These are phyloP conservation scores for Tetanocera ferruginea DNA, from an alignment of 2,888 invertebrate genomes.

Conservation along the genomic window DNA sequence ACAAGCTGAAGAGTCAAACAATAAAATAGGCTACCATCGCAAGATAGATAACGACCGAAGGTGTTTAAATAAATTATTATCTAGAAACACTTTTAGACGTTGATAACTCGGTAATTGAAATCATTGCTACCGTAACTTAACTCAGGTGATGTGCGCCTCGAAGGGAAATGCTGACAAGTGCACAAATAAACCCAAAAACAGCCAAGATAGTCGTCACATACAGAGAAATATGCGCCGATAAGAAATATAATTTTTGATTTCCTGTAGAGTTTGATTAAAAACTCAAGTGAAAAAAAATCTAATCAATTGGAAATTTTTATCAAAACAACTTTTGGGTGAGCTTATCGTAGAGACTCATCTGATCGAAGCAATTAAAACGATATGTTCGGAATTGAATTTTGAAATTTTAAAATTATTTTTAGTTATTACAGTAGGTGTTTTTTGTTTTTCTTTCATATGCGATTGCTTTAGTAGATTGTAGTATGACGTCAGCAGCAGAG, in stretches of 20 bases:
- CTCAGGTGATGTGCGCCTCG: not conserved
- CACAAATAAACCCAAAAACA: not conserved
- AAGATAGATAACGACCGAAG: constrained; percentile 18
- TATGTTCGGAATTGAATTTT: not conserved
- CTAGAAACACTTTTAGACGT: constrained; percentile 11
- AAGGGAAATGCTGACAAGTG: constrained; percentile 6
- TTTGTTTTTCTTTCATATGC: not conserved
- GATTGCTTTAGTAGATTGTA: not conserved
- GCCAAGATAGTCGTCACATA: not conserved
- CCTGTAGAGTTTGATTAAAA: constrained; percentile 31
- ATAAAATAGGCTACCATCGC: constrained; percentile 13
- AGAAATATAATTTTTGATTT: constrained; percentile 31
- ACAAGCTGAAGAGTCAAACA: not conserved
- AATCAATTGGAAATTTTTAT: constrained; percentile 24
- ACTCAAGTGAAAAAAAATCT: constrained; percentile 2
- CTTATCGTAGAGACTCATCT: constrained; percentile 22
- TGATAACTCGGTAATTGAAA: constrained; percentile 30
- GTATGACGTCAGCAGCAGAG: not conserved
- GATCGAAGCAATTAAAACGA: constrained; percentile 22
- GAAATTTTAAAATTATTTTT: not conserved
- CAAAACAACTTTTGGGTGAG: not conserved
- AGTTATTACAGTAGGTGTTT: not conserved
- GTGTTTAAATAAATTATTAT: constrained; percentile 33
- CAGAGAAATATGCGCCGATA: not conserved
- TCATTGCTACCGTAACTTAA: constrained; percentile 24